These are phyloP conservation scores for Aplidium turbinatum DNA, from an alignment of 23 tunicate species.

Conservation along the genomic window DNA sequence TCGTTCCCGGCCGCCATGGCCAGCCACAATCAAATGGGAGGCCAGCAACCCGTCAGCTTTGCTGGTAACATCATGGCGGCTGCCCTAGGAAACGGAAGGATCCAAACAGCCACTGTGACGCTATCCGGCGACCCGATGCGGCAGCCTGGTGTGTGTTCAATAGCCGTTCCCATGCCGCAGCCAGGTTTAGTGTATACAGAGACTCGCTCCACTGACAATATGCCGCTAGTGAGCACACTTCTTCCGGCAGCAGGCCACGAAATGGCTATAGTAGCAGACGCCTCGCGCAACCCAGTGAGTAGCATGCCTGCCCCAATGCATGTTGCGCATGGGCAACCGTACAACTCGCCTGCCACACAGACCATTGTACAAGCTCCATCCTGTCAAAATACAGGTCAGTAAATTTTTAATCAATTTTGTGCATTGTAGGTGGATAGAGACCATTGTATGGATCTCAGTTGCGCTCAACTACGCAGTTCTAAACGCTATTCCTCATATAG, in stretches of 20 bases:
- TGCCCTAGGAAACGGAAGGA: constrained; percentile 43
- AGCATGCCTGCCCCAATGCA: constrained; percentile 47
- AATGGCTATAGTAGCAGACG: constrained; percentile 48
- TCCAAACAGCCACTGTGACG: constrained; percentile 50
- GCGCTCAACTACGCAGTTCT: no score
- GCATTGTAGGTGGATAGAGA: no score
- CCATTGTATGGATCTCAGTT: no score
- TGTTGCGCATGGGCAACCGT: constrained; percentile 31
- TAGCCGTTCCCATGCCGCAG: constrained; percentile 56
- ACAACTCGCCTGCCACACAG: constrained; percentile 37
- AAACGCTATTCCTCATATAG: no score
- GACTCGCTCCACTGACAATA: constrained; percentile 58
- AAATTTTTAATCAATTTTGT: not conserved
- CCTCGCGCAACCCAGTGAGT: constrained; percentile 36
- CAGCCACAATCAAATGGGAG: constrained; percentile 38
- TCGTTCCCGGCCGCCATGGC: constrained; percentile 41
- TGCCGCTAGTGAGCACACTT: constrained; percentile 45
- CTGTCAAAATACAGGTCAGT: constrained; percentile 50
- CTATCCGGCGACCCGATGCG: constrained; percentile 31
- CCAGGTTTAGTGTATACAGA: constrained; percentile 62
- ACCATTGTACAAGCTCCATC: constrained; percentile 48
- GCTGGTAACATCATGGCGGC: constrained; percentile 68
- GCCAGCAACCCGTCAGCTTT: constrained; percentile 58
- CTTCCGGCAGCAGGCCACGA: constrained; percentile 65
- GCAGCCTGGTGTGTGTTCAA: constrained; percentile 43